Evolutionary conservation across 2,888 invertebrate species (phyloP), one percentile per base, ranked within the genome.

Genomic region (Chymomyza fuscimana): DNA sequence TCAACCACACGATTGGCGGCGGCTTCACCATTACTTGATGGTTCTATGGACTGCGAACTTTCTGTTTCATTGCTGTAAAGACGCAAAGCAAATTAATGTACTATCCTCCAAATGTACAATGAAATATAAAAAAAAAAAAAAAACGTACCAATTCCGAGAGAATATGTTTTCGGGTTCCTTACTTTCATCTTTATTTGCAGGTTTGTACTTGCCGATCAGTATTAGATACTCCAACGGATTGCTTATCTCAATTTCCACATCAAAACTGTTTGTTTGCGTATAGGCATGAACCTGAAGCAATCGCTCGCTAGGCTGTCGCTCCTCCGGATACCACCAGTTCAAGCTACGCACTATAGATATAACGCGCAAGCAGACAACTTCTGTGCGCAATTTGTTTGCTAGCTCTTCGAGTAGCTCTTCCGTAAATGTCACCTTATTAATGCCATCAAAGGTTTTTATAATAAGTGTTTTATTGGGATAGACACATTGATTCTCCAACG

Each of bases 241-340:
- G 0, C n/a, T 0, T 0, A 15, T 0, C 2, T 0, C 0, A 5
- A 32, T 7, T 40, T 84, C 74, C 0, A 12, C 3, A 0, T 1
- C 25, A 2, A 74, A 73, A 0, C 60, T 1, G 19, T 65, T 69
- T 0, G 19, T 1, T 0, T 9, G 4, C 7, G 19, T 6, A 19
- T 50, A 69, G 7, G 76, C 29, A 5, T 65, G 74, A 12, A 84
- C 87, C 1, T 74, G 66, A 4, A 88, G 73, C 5, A 84, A 9
- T 0, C 64, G 51, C 0, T 32, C 4, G 56, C 78, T 76, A 0
- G 89, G 87, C 29, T 73, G 67, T 12, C 66, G 77, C 22, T 82
- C 78, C 10, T 76, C 76, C 3, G 83, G 83, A 71, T 76, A 82
- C 83, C 83, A 84, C 83, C 83, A 84, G n/a, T 85, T 22, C 0